Evolutionary conservation across 2,113 vertebrate genomes (phyloP), one percentile per base, ranked within the genome.

Genomic region (Semicossyphus pulcher): DNA sequence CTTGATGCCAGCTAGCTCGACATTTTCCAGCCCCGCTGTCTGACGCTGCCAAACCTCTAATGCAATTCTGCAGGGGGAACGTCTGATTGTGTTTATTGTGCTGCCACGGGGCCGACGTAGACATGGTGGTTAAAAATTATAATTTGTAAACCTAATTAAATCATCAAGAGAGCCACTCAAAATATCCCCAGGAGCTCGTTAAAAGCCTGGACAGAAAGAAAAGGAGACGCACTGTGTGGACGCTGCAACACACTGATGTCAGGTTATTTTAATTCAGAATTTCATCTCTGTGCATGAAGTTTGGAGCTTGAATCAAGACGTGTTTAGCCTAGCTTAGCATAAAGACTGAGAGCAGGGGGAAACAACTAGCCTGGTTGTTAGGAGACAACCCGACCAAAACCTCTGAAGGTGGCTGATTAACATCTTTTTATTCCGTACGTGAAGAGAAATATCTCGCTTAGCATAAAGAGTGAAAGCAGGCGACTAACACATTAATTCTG

Each of bases 21-120:
- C 80, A 88, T 82, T 89, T 89, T 91, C 90, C 90, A 90, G 87
- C 51, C 84, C 42, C 2, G 66, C 53, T 61, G 51, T 16, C 45
- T 26, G 66, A 56, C 71, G 23, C 14, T 58, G 76, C 80, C 88
- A 83, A 78, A 42, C 63, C 69, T 34, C 60, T 74, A 63, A 83
- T 78, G 68, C 69, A 65, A 15, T 28, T 56, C 74, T 81, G 76
- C 69, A 49, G 80, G 51, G 54, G 53, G 65, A 37, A 65, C 7
- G 72, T 85, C 82, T 84, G 86, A 88, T 88, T 80, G 78, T 82
- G 85, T 86, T 84, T 86, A 82, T 70, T 75, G 70, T 84, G 72
- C 77, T 63, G 79, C 80, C 70, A 62, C 28, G 59, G 67, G n/a
- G 65, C 42, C 78, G 70, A 44, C 11, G 49, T 63, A 41, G 82